phyloP scores from a whole-genome alignment of 2,888 invertebrate genomes.

The Anoncus sp. region DNA sequence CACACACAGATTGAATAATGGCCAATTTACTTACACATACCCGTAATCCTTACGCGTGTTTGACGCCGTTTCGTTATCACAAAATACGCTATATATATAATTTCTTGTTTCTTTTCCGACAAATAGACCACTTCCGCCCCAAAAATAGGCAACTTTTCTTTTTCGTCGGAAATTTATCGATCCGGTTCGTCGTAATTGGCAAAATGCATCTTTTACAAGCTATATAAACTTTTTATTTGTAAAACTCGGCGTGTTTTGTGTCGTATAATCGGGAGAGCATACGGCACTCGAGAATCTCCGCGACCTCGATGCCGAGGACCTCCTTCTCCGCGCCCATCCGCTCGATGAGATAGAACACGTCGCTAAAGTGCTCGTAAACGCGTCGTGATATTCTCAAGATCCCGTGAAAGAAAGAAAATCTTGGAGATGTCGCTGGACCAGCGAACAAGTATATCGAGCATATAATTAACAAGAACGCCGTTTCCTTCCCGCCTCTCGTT shows the following conservation, averaged over 20 bases:
- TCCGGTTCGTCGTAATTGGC: neutral
- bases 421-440: neutral
- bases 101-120: constrained; percentile 16
- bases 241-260: constrained; percentile 1
- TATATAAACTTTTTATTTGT: neutral
- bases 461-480: too few species aligned
- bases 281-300: constrained; percentile 36
- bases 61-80: constrained; percentile 66
- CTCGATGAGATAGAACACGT: constrained; percentile 53
- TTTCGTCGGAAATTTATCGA: neutral
- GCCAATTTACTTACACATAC: constrained; percentile 65
- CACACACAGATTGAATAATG: constrained; percentile 69
- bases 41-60: constrained; percentile 64
- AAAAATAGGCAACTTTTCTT: neutral
- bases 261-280: neutral
- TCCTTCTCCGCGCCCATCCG: too few species aligned
- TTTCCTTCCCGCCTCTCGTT: too few species aligned
- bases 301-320: constrained; percentile 44
- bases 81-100: constrained; percentile 28
- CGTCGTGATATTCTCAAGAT: neutral
- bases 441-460: too few species aligned
- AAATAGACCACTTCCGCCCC: too few species aligned
- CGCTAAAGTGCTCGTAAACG: constrained; percentile 12
- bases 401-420: neutral
- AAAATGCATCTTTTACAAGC: too few species aligned